Base-by-base conservation (phyloP, 2,888 invertebrate species). In the Eupeodes luniger region DNA sequence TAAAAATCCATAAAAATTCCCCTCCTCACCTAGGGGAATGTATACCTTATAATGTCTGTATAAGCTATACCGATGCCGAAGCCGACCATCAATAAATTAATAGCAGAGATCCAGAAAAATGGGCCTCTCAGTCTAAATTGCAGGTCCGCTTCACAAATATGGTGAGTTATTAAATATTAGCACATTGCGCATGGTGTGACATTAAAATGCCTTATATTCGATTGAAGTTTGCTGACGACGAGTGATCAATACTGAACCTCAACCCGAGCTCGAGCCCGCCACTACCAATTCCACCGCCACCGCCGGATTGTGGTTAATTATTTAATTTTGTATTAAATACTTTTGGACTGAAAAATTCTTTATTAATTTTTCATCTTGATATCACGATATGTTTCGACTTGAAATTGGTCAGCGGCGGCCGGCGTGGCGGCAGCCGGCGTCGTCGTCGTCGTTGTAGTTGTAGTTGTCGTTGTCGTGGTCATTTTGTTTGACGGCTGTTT, bases 361-460 rank as follows among this genome's bases (percentile, higher is more conserved):
- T 84, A 88, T 88, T 88, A 88, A 88, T 88, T 88, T 88, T 88
- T 88, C 88, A 88, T 88, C 84, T 87, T 76, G 87, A 83, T 87
- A 87, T 64, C 72, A 19, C n/a, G 47, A 16, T 10, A 59, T 34
- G 57, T 9, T 27, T 49, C 2, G 36, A 27, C 10, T 57, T 61
- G 44, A 6, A 66, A 64, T 67, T 47, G 27, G 27, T 27, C 27
- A 27, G 27, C 27, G 27, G 27, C 19, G 76, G 61, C 11, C n/a
- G 59, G 12, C 40, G 40, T 14, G 19, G 55, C 19, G 6, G 27
- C 27, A 27, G 27, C 14, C 74, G 72, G n/a, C 34, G 27, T 12
- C 49, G 62, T 6, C 12, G 14, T 9, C 47, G 14, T 4, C 47
- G 14, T 4, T 14, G 44, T 16, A 10, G 19, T 19, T 16, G 2